Evolutionary conservation across 2,888 invertebrate genomes (phyloP), one percentile per base, ranked within the genome.

Genomic region (Macrophya annulata): DNA sequence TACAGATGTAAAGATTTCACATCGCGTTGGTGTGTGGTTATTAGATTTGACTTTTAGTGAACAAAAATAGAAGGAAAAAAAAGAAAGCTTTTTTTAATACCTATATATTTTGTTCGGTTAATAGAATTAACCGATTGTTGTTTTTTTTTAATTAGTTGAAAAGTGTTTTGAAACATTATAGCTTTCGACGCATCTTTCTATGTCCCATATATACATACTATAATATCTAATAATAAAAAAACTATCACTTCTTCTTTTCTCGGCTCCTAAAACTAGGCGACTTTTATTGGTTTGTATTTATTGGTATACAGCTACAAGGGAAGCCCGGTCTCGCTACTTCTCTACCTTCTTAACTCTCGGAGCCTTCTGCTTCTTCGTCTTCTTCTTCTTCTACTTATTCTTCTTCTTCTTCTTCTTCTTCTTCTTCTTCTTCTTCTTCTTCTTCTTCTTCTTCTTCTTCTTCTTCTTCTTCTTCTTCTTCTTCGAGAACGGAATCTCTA

Each of bases 401-500:
- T 55, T 51, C 45, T 21, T n/a, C 62, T 21, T n/a, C 21, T 77
- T 25, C 37, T 31, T 48, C 81, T 81, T 51, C 81, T 62, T 59
- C 81, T 31, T 59, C 81, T 55, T 51, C 45, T 21, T n/a, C 62
- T 21, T n/a, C 21, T 10, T 15, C 31, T 68, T 25, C 10, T 12
- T 68, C 65, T 68, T 37, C 65, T 37, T 12, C 25, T 45, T 43
- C 72, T 74, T 9, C 25, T 77, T 31, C 25, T 55, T 48, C 17
- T 51, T 31, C 37, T 48, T 48, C 31, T 77, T 25, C 37, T 51
- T 48, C 81, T 81, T 51, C 81, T 62, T 59, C 81, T 31, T 59
- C 81, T 55, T 51, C 21, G 45, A 74, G 81, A 37, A 81, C 59
- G 81, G 81, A 81, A 81, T 81, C 81, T 81, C 81, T 62, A 62